Base-by-base conservation (phyloP, 2,797 vertebrate species). In the Melanotaenia nigrans region DNA sequence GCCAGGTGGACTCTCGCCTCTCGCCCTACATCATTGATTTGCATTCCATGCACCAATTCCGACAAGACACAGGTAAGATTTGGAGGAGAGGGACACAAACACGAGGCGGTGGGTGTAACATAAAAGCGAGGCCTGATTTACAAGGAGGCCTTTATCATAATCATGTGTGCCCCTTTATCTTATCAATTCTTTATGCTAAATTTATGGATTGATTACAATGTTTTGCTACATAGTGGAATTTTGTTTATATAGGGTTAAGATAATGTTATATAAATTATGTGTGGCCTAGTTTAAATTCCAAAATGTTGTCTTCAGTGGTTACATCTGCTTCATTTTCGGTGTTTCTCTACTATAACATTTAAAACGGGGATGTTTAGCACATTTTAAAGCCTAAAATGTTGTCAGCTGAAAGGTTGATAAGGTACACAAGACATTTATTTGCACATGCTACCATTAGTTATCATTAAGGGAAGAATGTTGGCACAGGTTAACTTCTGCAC, bases 1-100 rank as follows among this genome's bases (percentile, higher is more conserved):
- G 96, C 86, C 96, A 97, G 93, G 97, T 96, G 93, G 96, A 97
- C 94, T 92, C 94, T 82, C 95, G 96, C 75, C 96, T 97, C 25
- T 94, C 96, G 81, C 96, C 96, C 83, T 97, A 97, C 92, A 96
- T 97, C 93, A 95, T 97, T 88, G 96, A 98, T 90, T 91, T 98
- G 93, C 96, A 97, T 79, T 97, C 96, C 91, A 97, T 97, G 96
- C 96, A 96, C 93, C 96, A 97, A 92, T 97, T 97, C 91, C 94
- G 95, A 76, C 96, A 97, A 90, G 96, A 97, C 87, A 97, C 96
- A 71, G 96, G 96, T 97, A 83, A 89, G 85, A 22, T 20, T 51
- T 25, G 12, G 55, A 16, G 72, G n/a, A 22, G 57, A 18, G 24
- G 12, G 28, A n/a, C 7, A 16, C 32, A 32, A 22, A 20, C 45